Percentiles rank a stretch among this genome's conserved stretches.
Conservation (phyloP, 2,113 vertebrate species). For the Nesoenas mayeri region DNA sequence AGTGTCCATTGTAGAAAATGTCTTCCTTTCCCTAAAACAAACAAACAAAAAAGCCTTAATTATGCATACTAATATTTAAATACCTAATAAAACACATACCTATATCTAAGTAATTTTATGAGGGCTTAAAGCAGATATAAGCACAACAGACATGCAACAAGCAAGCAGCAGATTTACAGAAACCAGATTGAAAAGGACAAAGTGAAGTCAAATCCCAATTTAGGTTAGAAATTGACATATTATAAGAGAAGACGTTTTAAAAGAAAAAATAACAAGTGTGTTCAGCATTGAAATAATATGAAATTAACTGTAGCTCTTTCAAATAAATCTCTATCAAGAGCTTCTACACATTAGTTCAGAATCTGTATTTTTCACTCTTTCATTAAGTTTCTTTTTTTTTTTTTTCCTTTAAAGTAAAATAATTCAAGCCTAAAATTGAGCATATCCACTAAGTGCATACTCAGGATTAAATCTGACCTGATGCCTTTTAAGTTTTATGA, state of each 20-base stretch:
- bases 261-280: background rate
- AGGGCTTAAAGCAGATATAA: background rate
- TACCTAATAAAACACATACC: background rate
- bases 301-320: slow-evolving; percentile 28
- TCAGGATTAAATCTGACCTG: background rate
- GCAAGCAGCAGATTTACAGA: background rate
- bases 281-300: slow-evolving; percentile 45
- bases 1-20: slow-evolving; percentile 2
- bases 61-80: background rate
- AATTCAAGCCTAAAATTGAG: background rate
- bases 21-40: background rate
- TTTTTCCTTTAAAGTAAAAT: background rate
- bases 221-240: background rate
- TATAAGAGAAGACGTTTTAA: background rate
- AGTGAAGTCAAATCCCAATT: background rate
- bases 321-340: slow-evolving; percentile 31
- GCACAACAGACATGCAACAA: background rate
- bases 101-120: background rate
- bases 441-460: background rate
- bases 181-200: background rate
- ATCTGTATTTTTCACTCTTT: background rate
- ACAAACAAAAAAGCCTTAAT: background rate
- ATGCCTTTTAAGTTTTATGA: background rate
- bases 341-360: background rate
- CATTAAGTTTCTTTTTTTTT: background rate